Percentiles rank a stretch among this genome's conserved stretches.
phyloP scores from a whole-genome alignment of 1,140 invertebrate species.

The Pseudomyrmex dendroicus region DNA sequence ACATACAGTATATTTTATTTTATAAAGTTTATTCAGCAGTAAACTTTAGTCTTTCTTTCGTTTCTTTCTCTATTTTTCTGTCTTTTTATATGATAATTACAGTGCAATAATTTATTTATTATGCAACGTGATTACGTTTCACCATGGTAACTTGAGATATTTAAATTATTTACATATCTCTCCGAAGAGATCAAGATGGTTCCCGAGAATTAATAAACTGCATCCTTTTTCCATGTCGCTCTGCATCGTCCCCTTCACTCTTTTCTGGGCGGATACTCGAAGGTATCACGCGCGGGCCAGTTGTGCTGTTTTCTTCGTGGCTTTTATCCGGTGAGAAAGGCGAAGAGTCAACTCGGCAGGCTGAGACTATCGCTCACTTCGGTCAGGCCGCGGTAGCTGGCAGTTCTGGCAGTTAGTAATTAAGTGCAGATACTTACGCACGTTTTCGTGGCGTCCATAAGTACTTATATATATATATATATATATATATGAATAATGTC shows the following conservation, averaged over 20 bases:
- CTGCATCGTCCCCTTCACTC: conserved; percentile 12
- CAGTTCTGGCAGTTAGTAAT: conserved; percentile 76
- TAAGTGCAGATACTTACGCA: conserved; percentile 73
- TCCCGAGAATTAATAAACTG: conserved; percentile 30
- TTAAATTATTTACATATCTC: conserved; percentile 29
- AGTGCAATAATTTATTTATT: background rate
- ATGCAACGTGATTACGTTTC: background rate
- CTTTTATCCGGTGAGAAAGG: conserved; percentile 49
- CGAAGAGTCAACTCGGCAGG: conserved; percentile 51
- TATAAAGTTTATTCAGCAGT: background rate
- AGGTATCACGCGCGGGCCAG: conserved; percentile 22
- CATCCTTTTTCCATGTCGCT: conserved; percentile 20
- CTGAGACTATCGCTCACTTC: conserved; percentile 68
- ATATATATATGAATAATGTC: conserved; percentile 68
- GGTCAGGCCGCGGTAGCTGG: conserved; percentile 68
- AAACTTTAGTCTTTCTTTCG: background rate
- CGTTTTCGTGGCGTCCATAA: conserved; percentile 63
- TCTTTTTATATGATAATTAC: background rate
- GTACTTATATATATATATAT: too few relatives aligned
- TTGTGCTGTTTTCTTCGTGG: conserved; percentile 47
- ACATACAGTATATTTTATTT: background rate
- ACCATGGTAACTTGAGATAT: conserved; percentile 11
- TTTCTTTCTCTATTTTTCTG: background rate
- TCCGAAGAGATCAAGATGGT: conserved; percentile 16
- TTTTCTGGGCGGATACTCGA: background rate